Base-by-base conservation (phyloP, 2,113 vertebrate species). In the Channa maculata region DNA sequence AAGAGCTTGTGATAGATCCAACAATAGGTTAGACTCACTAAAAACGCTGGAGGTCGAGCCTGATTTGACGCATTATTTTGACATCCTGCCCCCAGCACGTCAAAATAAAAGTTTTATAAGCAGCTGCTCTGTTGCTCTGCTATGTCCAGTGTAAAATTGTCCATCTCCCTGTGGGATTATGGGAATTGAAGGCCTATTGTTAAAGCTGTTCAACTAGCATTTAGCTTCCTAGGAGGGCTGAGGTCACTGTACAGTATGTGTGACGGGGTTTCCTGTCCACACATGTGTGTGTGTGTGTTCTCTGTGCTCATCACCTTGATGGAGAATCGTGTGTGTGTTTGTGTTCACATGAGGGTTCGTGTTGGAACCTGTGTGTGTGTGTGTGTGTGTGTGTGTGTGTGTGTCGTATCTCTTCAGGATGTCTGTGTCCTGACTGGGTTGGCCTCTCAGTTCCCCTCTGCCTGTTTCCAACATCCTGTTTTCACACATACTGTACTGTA, bases 391-490 rank as follows among this genome's bases (percentile, higher is more conserved):
- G 37, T 38, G 15, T n/a, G 34, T 39, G 12, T 38, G 57, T 69
- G 74, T 46, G 38, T 54, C 52, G 37, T 54, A 11, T 50, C 66
- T 72, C 53, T 44, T 67, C 88, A 88, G 90, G 87, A 89, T 88
- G 86, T 87, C 82, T 91, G 88, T 33, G 65, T 87, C 73, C 80
- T 84, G 88, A 88, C 85, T 85, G 39, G 66, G 69, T 73, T 57
- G 57, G 15, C 81, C 69, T 65, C 82, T 84, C 78, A 10, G 70
- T 78, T 84, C 75, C 80, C 59, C 14, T 67, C 72, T 55, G 45
- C 15, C 36, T 58, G 59, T 73, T 62, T 53, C 3, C 41, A 50
- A 36, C 77, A 75, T 91, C 90, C 90, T 90, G 90, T 89, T 83
- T 90, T 83, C 62, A 75, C 73, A 78, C 78, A 59, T 11, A 33